Conservation (phyloP, 2,113 vertebrate genomes). For the Leptosomus discolor region DNA sequence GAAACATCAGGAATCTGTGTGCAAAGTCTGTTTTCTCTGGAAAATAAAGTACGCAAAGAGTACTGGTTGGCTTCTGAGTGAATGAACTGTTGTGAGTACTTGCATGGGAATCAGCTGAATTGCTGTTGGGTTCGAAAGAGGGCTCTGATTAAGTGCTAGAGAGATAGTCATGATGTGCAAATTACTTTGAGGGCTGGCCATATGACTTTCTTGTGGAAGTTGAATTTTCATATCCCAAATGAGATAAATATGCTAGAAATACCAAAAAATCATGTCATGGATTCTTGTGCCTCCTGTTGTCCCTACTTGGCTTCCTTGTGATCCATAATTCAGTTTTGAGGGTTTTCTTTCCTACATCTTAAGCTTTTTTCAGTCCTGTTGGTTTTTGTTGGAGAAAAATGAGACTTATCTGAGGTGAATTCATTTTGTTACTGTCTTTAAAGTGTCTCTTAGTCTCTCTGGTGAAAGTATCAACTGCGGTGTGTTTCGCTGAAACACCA, state of each 20-base stretch:
- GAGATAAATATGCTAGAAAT: background rate
- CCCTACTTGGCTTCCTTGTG: background rate
- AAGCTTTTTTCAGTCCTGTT: background rate
- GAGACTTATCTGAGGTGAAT: background rate
- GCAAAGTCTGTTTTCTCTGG: background rate
- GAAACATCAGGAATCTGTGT: background rate
- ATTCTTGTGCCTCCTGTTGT: background rate
- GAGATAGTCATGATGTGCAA: background rate
- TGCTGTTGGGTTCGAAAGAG: background rate
- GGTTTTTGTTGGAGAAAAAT: background rate
- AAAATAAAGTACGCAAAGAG: background rate
- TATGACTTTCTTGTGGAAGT: background rate
- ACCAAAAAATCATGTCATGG: accelerated
- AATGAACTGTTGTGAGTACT: background rate
- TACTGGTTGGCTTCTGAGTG: background rate
- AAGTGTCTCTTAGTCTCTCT: background rate
- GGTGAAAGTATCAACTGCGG: background rate
- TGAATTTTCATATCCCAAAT: background rate
- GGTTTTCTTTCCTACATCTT: background rate
- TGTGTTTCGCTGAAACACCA: background rate
- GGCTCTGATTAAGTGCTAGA: background rate
- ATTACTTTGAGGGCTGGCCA: background rate
- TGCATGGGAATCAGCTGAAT: background rate
- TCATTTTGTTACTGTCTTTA: background rate
- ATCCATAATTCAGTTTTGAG: background rate